phyloP scores from a whole-genome alignment of 92 coral and sea anemone genomes.

The Actinernus sp. region DNA sequence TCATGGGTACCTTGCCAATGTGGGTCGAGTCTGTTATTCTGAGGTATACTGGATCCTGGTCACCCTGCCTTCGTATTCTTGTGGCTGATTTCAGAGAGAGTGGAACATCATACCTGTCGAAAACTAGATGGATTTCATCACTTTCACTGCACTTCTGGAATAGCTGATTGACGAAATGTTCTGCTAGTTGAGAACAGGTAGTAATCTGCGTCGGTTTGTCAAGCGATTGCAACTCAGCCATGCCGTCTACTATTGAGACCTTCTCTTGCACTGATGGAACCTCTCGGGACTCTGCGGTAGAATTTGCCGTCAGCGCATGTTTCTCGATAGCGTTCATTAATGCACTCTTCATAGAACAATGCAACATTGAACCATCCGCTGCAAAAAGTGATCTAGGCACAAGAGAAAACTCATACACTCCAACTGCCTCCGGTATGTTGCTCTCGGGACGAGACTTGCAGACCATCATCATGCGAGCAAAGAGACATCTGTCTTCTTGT shows the following conservation, averaged over 20 bases:
- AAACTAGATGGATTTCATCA: conserved; percentile 36
- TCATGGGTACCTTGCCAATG: conserved; percentile 26
- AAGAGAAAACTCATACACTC: conserved; percentile 28
- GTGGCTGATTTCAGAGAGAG: conserved; percentile 33
- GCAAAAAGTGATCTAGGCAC: conserved; percentile 35
- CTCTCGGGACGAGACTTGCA: conserved; percentile 9
- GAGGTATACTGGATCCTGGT: conserved; percentile 22
- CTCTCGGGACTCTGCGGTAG: not conserved
- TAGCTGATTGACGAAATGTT: conserved; percentile 24
- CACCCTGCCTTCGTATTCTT: conserved; percentile 21
- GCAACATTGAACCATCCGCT: conserved; percentile 25
- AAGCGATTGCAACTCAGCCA: conserved; percentile 58
- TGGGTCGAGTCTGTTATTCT: conserved; percentile 34
- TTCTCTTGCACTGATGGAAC: not conserved
- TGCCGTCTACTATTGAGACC: conserved; percentile 44
- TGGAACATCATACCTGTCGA: conserved; percentile 45
- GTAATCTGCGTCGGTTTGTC: conserved; percentile 41
- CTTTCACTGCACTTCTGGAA: conserved; percentile 12
- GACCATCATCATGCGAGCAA: conserved; percentile 29
- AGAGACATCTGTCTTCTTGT: conserved; percentile 41
- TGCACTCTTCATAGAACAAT: conserved; percentile 15
- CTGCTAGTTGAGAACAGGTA: conserved; percentile 43
- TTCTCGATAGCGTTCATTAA: conserved; percentile 24
- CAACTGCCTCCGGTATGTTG: conserved; percentile 32
- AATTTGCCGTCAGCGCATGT: not conserved